Evolutionary conservation across 2,797 vertebrate species (phyloP).

Genomic region (Siniperca undulata): DNA sequence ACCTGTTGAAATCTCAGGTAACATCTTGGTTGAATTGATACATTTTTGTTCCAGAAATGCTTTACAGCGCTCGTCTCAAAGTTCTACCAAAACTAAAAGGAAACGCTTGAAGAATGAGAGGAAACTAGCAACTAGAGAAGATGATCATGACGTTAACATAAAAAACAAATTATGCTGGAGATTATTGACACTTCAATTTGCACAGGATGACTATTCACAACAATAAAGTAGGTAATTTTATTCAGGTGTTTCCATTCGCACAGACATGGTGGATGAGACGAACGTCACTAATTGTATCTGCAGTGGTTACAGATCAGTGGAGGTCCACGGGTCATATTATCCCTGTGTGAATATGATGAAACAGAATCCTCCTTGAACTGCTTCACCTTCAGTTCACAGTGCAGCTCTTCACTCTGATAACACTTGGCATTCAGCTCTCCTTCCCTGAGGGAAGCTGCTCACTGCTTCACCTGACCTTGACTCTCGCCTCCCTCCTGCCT

Average conservation of each 20-base stretch:
- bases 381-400: conserved; percentile 9
- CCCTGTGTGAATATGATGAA: conserved; percentile 1
- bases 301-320: conserved; percentile 1
- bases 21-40: neutral
- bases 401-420: conserved; percentile 23
- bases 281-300: conserved; percentile 18
- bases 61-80: neutral
- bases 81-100: neutral
- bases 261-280: neutral
- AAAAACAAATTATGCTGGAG: neutral
- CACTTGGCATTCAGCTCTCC: conserved; percentile 39
- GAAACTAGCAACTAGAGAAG: too few species aligned
- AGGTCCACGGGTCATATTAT: conserved; percentile 6
- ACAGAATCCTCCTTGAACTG: neutral
- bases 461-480: conserved; percentile 47
- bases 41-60: neutral
- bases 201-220: neutral
- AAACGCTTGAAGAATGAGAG: neutral
- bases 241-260: neutral
- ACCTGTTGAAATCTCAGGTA: neutral
- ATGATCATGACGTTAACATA: too few species aligned
- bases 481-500: conserved; percentile 15
- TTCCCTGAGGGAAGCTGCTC: conserved; percentile 35
- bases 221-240: conserved; percentile 8
- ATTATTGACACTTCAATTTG: conserved; percentile 24